phyloP scores from a whole-genome alignment of 2,797 vertebrate genomes.

The Anomalospiza imberbis region DNA sequence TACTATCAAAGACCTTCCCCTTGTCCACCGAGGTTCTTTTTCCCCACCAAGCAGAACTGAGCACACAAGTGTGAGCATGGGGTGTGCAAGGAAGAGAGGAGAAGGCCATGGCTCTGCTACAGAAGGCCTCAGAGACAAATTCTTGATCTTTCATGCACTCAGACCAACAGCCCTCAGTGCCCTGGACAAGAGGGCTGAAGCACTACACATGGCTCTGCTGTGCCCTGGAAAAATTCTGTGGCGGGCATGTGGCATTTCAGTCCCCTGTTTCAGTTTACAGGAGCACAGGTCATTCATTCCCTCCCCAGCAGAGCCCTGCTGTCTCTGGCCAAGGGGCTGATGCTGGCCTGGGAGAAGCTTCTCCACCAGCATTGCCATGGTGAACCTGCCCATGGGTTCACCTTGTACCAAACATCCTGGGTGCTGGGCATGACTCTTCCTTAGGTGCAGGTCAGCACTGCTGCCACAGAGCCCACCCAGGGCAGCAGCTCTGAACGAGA shows the following conservation, averaged over 20 bases:
- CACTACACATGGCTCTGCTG: neutral
- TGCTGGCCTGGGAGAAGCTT: neutral
- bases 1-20: neutral
- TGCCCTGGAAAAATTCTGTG: neutral
- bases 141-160: neutral
- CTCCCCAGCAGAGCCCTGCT: neutral
- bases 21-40: neutral
- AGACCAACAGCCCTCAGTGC: neutral
- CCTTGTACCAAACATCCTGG: accelerated
- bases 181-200: neutral
- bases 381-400: neutral
- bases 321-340: neutral
- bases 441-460: neutral
- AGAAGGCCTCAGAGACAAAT: neutral
- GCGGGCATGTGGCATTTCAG: neutral
- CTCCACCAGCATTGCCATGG: accelerated
- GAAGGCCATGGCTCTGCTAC: neutral
- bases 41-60: neutral
- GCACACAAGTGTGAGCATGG: neutral
- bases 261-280: neutral
- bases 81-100: neutral
- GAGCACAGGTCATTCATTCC: neutral
- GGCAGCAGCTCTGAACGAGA: neutral
- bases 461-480: neutral
- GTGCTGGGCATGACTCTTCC: accelerated